Conservation (phyloP, 92 coral and sea anemone genomes). For the Desmophyllum pertusum region DNA sequence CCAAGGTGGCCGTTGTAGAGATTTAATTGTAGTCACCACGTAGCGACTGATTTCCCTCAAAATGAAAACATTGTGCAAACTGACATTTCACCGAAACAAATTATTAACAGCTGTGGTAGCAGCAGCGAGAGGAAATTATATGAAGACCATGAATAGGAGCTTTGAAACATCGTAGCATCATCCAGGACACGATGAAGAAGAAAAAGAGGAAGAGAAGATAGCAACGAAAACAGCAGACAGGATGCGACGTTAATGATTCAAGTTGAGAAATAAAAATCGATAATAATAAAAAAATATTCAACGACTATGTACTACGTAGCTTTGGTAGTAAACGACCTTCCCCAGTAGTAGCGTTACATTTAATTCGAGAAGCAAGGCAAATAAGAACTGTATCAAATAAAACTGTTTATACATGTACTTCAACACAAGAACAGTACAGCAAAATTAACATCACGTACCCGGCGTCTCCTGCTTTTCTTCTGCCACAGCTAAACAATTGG, state of each 20-base stretch:
- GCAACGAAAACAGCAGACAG: neutral
- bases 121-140: neutral
- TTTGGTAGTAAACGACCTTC: neutral
- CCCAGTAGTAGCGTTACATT: neutral
- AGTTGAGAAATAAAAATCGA: too few species aligned
- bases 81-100: neutral
- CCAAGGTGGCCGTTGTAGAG: too few species aligned
- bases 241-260: too few species aligned
- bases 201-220: too few species aligned
- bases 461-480: constrained; percentile 8
- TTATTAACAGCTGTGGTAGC: neutral
- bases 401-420: neutral
- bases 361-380: neutral
- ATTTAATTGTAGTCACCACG: too few species aligned
- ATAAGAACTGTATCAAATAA: neutral
- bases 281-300: neutral
- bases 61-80: neutral
- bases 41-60: too few species aligned
- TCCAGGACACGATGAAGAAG: neutral
- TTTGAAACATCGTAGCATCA: neutral
- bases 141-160: neutral
- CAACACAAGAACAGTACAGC: neutral
- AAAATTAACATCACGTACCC: constrained; percentile 7
- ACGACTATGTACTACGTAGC: neutral
- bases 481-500: neutral